Conservation (phyloP, 2,113 vertebrate species). For the Eulemur macaco region DNA sequence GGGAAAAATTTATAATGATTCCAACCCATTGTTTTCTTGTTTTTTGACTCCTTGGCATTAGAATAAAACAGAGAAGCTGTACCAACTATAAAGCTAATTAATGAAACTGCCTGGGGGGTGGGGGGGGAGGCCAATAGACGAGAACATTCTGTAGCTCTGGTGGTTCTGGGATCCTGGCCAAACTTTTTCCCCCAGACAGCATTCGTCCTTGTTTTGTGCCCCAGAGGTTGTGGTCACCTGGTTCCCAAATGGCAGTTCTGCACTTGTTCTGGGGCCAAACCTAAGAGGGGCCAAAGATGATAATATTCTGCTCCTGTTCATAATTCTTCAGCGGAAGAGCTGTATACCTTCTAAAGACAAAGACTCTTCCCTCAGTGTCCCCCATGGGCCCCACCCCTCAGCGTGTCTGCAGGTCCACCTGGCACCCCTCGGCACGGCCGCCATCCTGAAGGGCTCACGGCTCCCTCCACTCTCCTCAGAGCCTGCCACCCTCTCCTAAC, state of each 20-base stretch:
- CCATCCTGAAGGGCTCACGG: background rate
- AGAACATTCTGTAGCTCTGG: background rate
- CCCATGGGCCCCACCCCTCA: too few species aligned
- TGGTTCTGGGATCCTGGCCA: background rate
- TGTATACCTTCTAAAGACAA: background rate
- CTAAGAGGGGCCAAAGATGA: background rate
- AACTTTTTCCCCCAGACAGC: background rate
- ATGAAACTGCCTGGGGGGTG: background rate
- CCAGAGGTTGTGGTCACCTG: background rate
- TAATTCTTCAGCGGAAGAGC: background rate
- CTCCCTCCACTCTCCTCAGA: accelerated
- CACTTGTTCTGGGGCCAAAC: background rate
- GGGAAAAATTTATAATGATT: background rate
- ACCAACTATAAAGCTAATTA: too few species aligned
- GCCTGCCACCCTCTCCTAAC: too few species aligned
- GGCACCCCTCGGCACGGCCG: too few species aligned
- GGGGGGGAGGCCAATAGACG: background rate
- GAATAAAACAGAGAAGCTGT: background rate
- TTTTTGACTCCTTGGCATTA: background rate
- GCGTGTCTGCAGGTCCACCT: background rate
- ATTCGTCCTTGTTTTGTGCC: background rate
- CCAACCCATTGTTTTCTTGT: background rate
- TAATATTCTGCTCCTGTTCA: background rate
- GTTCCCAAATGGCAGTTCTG: background rate
- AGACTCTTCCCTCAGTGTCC: background rate